Conservation (phyloP, 2,888 invertebrate genomes). For the Tetanocera ferruginea region DNA sequence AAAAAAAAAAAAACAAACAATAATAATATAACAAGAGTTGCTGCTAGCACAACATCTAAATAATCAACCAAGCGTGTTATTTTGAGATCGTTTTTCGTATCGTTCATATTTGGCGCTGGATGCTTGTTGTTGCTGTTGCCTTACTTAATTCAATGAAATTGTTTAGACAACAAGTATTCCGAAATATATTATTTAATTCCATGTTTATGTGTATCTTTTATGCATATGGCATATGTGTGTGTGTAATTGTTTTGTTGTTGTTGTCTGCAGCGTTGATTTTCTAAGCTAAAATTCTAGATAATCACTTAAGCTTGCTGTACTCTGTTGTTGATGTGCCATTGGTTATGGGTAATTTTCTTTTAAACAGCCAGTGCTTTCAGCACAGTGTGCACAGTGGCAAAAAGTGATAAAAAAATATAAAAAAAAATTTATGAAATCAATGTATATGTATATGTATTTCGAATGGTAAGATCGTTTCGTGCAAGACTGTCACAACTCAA, state of each 20-base stretch:
- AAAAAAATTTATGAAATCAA: not conserved
- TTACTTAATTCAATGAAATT: not conserved
- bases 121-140: not conserved
- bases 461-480: no score
- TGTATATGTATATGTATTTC: no score
- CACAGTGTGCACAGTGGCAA: not conserved
- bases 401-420: not conserved
- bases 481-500: no score
- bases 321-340: not conserved
- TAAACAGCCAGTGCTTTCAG: not conserved
- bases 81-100: constrained; percentile 53
- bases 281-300: constrained; percentile 24
- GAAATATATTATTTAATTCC: not conserved
- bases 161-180: not conserved
- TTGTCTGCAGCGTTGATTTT: not conserved
- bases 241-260: not conserved
- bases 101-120: not conserved
- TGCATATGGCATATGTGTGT: not conserved
- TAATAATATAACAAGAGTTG: constrained; percentile 45
- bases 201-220: not conserved
- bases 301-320: constrained; percentile 15
- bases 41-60: constrained; percentile 51
- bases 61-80: constrained; percentile 63
- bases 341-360: constrained; percentile 27
- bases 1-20: constrained; percentile 49